Evolutionary conservation across 1,140 invertebrate genomes (phyloP), one percentile per base, ranked within the genome.

Genomic region (Eurosta solidaginis): DNA sequence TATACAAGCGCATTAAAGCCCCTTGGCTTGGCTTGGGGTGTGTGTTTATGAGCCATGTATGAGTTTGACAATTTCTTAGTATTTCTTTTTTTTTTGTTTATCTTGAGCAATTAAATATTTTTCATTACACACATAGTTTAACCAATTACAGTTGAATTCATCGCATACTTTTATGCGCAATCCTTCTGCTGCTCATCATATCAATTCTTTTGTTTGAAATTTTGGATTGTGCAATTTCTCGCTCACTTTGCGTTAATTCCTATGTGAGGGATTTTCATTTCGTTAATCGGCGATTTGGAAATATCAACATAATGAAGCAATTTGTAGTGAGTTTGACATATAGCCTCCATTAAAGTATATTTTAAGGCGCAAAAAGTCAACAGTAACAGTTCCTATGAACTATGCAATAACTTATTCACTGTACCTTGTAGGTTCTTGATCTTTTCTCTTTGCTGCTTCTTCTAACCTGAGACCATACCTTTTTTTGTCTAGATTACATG

Each of bases 51-150:
- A n/a, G n/a, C n/a, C n/a, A n/a, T n/a, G n/a, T n/a, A n/a, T n/a
- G n/a, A n/a, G 27, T 33, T 20, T 25, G 22, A 33, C 2, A 40
- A 42, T 36, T 9, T 20, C n/a, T n/a, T 7, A 20, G n/a, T 33
- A n/a, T 42, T 68, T 52, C 33, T 20, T 42, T 40, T 2, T 29
- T 29, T 10, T 20, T 17, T 68, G 54, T 59, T 68, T 68, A 68
- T 68, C 59, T 68, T 68, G 12, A 68, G 59, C 59, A 68, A 40
- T 68, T 68, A 68, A 68, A 68, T 68, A 63, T 63, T 63, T 63
- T 40, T 10, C 17, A 4, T 17, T 25, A n/a, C n/a, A n/a, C n/a
- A n/a, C n/a, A n/a, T n/a, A 40, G 17, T 68, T 40, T 7, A 29
- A 63, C 2, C 54, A 63, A 36, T 63, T 63, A 14, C 33, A 33